phyloP scores from a whole-genome alignment of 2,113 vertebrate species.

The Felis chaus region DNA sequence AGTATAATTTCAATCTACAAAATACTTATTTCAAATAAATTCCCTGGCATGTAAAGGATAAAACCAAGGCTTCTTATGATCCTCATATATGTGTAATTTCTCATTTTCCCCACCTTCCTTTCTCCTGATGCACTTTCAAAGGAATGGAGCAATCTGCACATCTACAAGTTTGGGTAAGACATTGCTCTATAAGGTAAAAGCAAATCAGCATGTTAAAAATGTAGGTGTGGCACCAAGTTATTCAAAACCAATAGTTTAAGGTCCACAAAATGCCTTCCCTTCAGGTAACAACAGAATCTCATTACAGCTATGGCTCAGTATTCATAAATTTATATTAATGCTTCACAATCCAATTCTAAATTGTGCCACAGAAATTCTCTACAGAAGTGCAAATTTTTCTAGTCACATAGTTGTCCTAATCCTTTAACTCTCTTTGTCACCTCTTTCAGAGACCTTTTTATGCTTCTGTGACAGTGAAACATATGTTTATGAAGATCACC shows the following conservation, averaged over 20 bases:
- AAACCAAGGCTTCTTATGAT: neutral
- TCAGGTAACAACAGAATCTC: slow-evolving; percentile 60
- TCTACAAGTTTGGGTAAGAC: slow-evolving; percentile 35
- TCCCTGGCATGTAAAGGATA: neutral
- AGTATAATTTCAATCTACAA: neutral
- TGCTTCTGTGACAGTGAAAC: neutral
- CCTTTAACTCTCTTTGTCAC: neutral
- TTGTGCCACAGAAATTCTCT: neutral
- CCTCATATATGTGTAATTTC: slow-evolving; percentile 1
- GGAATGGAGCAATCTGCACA: slow-evolving; percentile 56
- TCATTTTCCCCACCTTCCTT: neutral
- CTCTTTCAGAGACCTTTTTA: neutral
- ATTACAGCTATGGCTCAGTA: slow-evolving; percentile 54
- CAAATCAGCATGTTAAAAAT: slow-evolving; percentile 70
- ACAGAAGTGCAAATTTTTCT: neutral
- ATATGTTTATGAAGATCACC: neutral
- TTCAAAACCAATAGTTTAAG: slow-evolving; percentile 62
- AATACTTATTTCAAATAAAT: neutral
- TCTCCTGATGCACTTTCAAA: slow-evolving; percentile 57
- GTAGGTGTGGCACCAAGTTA: slow-evolving; percentile 52
- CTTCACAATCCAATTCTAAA: slow-evolving; percentile 59
- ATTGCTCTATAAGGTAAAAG: slow-evolving; percentile 56
- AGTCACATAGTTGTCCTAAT: slow-evolving; percentile 11
- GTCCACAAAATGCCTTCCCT: slow-evolving; percentile 60
- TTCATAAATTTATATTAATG: slow-evolving; percentile 72